Conservation (phyloP, 1,140 invertebrate genomes). For the Nasonia giraulti region DNA sequence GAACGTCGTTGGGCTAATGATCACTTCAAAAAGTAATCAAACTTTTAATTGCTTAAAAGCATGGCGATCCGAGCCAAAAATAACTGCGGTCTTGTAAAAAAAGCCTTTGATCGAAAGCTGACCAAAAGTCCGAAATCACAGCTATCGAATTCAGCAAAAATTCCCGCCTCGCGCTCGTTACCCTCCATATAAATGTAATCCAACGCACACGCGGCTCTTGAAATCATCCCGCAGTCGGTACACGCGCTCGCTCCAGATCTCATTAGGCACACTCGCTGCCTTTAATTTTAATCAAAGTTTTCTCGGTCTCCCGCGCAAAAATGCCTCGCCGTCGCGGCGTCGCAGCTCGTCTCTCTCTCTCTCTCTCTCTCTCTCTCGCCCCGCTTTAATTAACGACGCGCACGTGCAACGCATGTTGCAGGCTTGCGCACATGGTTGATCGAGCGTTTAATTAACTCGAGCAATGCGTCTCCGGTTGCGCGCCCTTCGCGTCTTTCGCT, state of each 20-base stretch:
- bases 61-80: too few relatives aligned
- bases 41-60: too few relatives aligned
- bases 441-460: slow-evolving; percentile 38
- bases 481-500: neutral
- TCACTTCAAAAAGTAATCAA: too few relatives aligned
- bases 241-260: neutral
- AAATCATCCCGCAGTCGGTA: neutral
- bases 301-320: neutral
- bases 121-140: too few relatives aligned
- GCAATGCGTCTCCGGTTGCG: neutral
- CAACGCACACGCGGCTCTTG: neutral
- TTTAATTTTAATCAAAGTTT: slow-evolving; percentile 35
- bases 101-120: too few relatives aligned
- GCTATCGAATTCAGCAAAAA: too few relatives aligned
- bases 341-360: neutral
- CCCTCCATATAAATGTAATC: too few relatives aligned
- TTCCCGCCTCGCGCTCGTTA: too few relatives aligned
- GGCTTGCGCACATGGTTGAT: neutral
- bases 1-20: too few relatives aligned
- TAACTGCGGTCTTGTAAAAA: too few relatives aligned
- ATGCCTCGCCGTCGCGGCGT: neutral
- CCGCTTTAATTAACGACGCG: slow-evolving; percentile 22
- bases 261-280: slow-evolving; percentile 3
- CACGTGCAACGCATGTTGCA: slow-evolving; percentile 1
- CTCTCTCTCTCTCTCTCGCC: neutral